phyloP scores from a whole-genome alignment of 2,113 vertebrate species.

The Cololabis saira region DNA sequence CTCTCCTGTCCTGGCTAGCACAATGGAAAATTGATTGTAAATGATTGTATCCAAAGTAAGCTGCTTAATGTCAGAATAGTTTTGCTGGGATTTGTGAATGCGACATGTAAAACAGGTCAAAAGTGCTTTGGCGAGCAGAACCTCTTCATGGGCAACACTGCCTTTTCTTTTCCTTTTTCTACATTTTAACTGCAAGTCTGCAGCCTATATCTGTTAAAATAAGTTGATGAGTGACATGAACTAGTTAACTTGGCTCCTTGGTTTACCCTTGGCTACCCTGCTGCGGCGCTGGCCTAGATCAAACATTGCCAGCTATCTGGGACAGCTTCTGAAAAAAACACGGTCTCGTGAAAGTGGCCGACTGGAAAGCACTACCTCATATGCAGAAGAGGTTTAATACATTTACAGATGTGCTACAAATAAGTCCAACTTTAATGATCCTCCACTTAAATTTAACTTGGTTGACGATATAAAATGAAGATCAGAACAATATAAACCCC shows the following conservation, averaged over 20 bases:
- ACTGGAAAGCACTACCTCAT: conserved; percentile 7
- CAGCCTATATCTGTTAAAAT: conserved; percentile 57
- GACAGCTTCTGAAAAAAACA: conserved; percentile 55
- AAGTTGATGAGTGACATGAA: conserved; percentile 74
- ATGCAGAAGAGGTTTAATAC: background rate
- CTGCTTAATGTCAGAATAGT: conserved; percentile 57
- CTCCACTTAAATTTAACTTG: background rate
- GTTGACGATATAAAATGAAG: too few species aligned
- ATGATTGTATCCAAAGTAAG: conserved; percentile 43
- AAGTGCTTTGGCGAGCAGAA: conserved; percentile 17
- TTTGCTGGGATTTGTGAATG: conserved; percentile 13
- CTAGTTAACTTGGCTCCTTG: conserved; percentile 73
- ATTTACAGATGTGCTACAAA: background rate
- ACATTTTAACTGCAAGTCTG: conserved; percentile 11
- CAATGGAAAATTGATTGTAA: conserved; percentile 45
- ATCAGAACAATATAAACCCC: too few species aligned
- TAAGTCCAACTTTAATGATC: background rate
- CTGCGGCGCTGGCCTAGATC: conserved; percentile 74
- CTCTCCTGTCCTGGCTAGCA: conserved; percentile 34
- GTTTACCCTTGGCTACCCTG: conserved; percentile 69
- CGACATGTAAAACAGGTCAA: conserved; percentile 52
- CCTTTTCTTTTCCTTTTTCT: conserved; percentile 8
- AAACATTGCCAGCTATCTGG: conserved; percentile 69
- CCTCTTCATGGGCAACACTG: conserved; percentile 17
- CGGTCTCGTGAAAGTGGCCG: conserved; percentile 44